A percentile compares a stretch with the other conserved stretches of the same genome.
These are phyloP conservation scores for Brienomyrus brachyistius DNA, from an alignment of 2,113 vertebrate genomes.

Conservation along the genomic window DNA sequence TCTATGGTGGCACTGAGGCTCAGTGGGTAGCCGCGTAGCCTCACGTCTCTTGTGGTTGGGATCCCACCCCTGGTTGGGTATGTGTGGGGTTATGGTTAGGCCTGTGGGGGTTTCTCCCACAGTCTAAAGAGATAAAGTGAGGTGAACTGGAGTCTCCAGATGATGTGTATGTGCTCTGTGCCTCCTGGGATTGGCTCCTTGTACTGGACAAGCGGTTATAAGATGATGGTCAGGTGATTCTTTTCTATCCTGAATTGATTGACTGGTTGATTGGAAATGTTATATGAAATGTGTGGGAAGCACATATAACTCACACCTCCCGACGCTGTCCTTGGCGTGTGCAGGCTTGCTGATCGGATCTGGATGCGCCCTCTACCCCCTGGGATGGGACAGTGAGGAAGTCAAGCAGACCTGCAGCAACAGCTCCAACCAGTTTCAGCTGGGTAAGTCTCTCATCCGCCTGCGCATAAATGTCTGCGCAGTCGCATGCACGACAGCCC, in stretches of 20 bases:
- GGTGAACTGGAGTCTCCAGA: neutral
- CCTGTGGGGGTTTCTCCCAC: neutral
- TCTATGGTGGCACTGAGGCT: neutral
- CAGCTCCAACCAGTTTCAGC: conserved; percentile 82
- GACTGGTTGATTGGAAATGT: neutral
- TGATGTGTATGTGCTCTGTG: neutral
- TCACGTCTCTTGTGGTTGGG: neutral
- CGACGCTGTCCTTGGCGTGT: neutral
- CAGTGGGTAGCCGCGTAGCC: neutral
- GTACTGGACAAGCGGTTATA: neutral
- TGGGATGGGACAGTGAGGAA: conserved; percentile 97
- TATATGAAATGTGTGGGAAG: neutral
- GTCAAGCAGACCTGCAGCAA: conserved; percentile 90
- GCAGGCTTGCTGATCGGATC: conserved; percentile 87
- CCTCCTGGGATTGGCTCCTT: neutral
- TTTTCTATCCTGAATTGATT: neutral
- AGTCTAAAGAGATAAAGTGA: neutral
- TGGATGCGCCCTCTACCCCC: conserved; percentile 89
- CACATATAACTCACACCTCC: neutral
- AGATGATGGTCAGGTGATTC: neutral
- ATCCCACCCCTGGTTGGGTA: neutral
- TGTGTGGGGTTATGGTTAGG: neutral
- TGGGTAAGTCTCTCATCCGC: conserved; percentile 68
- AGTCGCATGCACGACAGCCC: neutral
- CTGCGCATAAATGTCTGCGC: neutral